Percentiles rank a stretch among this genome's conserved stretches.
Conservation (phyloP, 2,888 invertebrate genomes). For the Dicyrtoma fusca region DNA sequence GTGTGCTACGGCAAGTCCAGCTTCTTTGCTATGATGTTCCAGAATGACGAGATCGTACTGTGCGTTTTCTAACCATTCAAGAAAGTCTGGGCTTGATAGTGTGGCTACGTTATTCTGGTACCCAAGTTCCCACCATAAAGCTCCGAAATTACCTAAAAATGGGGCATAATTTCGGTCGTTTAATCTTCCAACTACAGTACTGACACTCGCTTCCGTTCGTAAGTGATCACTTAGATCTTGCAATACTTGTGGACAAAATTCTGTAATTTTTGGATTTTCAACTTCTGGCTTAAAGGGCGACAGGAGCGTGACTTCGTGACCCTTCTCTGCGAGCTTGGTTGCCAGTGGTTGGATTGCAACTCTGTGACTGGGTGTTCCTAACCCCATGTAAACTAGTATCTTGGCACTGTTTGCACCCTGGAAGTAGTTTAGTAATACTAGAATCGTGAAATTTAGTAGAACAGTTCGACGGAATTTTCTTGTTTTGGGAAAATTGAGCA, state of each 20-base stretch:
- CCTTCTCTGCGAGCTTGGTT: not conserved
- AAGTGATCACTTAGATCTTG: not conserved
- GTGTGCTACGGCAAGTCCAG: not conserved
- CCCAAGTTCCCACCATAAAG: too few species aligned
- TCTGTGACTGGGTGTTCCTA: conserved; percentile 21
- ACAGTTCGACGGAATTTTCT: too few species aligned
- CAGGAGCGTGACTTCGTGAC: not conserved
- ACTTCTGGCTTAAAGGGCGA: not conserved
- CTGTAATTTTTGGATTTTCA: conserved; percentile 12
- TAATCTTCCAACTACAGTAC: too few species aligned
- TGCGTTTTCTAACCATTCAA: not conserved
- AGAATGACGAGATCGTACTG: not conserved
- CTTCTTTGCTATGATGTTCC: not conserved
- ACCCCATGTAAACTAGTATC: too few species aligned
- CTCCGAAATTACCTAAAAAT: too few species aligned
- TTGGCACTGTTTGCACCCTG: too few species aligned
- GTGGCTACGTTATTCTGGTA: too few species aligned
- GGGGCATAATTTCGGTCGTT: too few species aligned
- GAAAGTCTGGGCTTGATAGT: not conserved
- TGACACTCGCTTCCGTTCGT: too few species aligned
- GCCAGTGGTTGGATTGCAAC: conserved; percentile 11
- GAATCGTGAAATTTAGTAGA: too few species aligned
- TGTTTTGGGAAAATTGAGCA: too few species aligned
- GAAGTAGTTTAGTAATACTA: too few species aligned
- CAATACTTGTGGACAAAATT: not conserved